Evolutionary conservation across 2,113 vertebrate species (phyloP).

Genomic region (Rhineura floridana): DNA sequence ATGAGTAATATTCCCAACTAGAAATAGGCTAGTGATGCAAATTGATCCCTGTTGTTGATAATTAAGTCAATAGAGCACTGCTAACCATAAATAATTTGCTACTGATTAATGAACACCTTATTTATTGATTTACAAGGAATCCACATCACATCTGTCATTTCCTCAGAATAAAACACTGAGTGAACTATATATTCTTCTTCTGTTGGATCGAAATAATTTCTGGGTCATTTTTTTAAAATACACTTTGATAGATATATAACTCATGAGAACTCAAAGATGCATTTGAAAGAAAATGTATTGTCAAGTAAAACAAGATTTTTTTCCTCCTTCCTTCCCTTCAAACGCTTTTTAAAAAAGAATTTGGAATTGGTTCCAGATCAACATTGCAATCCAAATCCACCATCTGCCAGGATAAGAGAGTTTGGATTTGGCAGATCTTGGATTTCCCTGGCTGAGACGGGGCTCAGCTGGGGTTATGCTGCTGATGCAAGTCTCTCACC

Average conservation of each 20-base stretch:
- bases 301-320: neutral
- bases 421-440: too few relatives aligned
- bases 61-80: neutral
- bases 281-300: neutral
- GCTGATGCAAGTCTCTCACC: too few relatives aligned
- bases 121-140: neutral
- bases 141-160: neutral
- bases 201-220: neutral
- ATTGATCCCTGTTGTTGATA: neutral
- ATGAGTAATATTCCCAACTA: neutral
- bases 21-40: neutral
- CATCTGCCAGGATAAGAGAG: neutral
- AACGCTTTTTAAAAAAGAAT: neutral
- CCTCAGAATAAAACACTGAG: neutral
- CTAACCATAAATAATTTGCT: neutral
- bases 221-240: neutral
- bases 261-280: neutral
- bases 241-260: neutral
- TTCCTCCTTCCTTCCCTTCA: neutral
- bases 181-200: neutral
- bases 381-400: too few relatives aligned
- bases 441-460: too few relatives aligned
- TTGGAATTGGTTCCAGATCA: too few relatives aligned
- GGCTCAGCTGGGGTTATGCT: too few relatives aligned
- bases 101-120: neutral